These are phyloP conservation scores for Chaetogeoica ovagalla DNA, from an alignment of 2,888 invertebrate species.

Conservation along the genomic window DNA sequence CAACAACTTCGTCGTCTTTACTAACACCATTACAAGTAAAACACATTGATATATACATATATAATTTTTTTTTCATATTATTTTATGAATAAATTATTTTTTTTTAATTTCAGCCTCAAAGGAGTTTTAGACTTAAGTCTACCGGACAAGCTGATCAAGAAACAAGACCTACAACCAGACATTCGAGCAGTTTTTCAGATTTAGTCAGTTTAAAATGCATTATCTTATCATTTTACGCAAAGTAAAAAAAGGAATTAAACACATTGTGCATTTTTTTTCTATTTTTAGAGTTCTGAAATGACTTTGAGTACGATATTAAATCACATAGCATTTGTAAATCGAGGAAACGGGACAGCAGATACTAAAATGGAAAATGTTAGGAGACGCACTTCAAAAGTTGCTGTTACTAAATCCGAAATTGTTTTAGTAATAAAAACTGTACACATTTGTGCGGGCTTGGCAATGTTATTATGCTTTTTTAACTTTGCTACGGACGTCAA, in stretches of 20 bases:
- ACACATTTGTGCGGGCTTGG: constrained; percentile 41
- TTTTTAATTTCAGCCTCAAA: constrained; percentile 40
- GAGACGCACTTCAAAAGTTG: constrained; percentile 43
- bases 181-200: constrained; percentile 50
- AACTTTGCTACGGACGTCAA: constrained; percentile 52
- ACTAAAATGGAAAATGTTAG: constrained; percentile 49
- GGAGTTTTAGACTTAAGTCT: constrained; percentile 48
- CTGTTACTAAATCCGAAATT: constrained; percentile 46
- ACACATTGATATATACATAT: not conserved
- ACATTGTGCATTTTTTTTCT: not conserved
- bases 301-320: constrained; percentile 64
- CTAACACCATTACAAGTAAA: constrained; percentile 47
- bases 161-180: constrained; percentile 48
- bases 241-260: not conserved
- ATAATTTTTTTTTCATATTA: no score
- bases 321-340: constrained; percentile 64
- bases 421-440: constrained; percentile 43
- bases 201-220: constrained; percentile 25
- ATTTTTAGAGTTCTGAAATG: constrained; percentile 56
- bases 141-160: constrained; percentile 45
- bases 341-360: constrained; percentile 55
- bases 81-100: not conserved
- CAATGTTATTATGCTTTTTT: constrained; percentile 46
- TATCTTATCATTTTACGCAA: not conserved
- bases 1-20: constrained; percentile 46